A percentile compares a stretch with the other conserved stretches of the same genome.
Conservation (phyloP, 30 jellyfish, hydroid and myxozoan genomes). For the Turritopsis dohrnii region DNA sequence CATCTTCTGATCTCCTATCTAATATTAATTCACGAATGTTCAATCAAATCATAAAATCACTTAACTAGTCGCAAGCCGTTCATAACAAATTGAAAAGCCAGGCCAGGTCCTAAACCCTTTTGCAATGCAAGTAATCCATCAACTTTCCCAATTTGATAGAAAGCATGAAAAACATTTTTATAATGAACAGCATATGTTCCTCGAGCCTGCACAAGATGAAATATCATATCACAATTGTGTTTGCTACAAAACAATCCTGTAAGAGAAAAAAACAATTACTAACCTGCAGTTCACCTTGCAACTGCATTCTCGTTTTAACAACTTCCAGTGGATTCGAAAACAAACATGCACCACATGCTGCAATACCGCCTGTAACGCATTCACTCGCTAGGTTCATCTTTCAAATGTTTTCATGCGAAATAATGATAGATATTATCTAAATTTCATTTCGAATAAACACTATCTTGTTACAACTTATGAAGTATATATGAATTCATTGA, state of each 20-base stretch:
- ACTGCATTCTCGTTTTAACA: constrained; percentile 93
- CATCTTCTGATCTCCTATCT: no score
- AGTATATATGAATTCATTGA: no score
- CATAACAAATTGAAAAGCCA: constrained; percentile 69
- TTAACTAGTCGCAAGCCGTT: constrained; percentile 69
- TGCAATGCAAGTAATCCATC: constrained; percentile 84
- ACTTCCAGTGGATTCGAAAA: constrained; percentile 82
- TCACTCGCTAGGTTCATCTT: constrained; percentile 65
- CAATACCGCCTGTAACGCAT: constrained; percentile 77
- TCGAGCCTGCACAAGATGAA: constrained; percentile 21
- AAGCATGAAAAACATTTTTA: constrained; percentile 88
- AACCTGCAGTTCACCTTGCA: constrained; percentile 83
- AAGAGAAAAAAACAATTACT: not conserved
- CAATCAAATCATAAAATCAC: not conserved
- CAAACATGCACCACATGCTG: constrained; percentile 88
- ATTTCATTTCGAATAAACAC: no score
- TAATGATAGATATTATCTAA: no score
- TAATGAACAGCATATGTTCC: constrained; percentile 74
- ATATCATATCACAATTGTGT: not conserved
- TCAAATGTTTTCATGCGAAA: not conserved
- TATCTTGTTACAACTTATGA: no score
- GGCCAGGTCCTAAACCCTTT: constrained; percentile 82
- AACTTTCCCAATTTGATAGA: constrained; percentile 54
- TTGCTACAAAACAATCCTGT: not conserved
- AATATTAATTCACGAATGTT: no score